These are phyloP conservation scores for Mormyrus lacerda DNA, from an alignment of 2,113 vertebrate genomes.

Conservation along the genomic window DNA sequence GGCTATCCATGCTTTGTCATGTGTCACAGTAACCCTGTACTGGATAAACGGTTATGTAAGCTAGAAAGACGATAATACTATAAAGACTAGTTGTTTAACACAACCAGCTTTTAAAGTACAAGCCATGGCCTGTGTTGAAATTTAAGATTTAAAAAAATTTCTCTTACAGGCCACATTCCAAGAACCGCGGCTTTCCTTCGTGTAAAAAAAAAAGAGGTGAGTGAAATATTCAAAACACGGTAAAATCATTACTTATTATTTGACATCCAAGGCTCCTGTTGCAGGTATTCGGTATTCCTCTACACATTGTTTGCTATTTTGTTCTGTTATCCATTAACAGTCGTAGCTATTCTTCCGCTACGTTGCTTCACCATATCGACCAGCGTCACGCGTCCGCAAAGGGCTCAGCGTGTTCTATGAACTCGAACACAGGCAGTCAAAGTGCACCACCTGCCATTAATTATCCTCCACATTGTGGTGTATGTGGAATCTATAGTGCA, in stretches of 20 bases:
- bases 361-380: not conserved
- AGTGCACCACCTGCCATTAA: not conserved
- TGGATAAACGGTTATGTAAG: not conserved
- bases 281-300: not conserved
- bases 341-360: not conserved
- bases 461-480: not conserved
- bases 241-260: not conserved
- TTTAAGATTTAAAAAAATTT: not conserved
- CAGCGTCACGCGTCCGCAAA: not conserved
- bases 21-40: not conserved
- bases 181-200: not conserved
- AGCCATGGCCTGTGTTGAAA: not conserved
- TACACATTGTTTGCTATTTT: not conserved
- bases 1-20: not conserved
- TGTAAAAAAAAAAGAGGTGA: not conserved
- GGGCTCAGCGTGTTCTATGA: not conserved
- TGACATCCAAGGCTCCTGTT: not conserved
- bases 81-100: not conserved
- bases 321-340: not conserved
- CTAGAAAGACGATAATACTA: not conserved
- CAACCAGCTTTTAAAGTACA: not conserved
- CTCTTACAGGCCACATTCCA: not conserved
- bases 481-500: not conserved
- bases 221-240: not conserved
- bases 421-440: not conserved